These are phyloP conservation scores for Ailurus styani DNA, from an alignment of 2,113 vertebrate genomes.

Conservation along the genomic window DNA sequence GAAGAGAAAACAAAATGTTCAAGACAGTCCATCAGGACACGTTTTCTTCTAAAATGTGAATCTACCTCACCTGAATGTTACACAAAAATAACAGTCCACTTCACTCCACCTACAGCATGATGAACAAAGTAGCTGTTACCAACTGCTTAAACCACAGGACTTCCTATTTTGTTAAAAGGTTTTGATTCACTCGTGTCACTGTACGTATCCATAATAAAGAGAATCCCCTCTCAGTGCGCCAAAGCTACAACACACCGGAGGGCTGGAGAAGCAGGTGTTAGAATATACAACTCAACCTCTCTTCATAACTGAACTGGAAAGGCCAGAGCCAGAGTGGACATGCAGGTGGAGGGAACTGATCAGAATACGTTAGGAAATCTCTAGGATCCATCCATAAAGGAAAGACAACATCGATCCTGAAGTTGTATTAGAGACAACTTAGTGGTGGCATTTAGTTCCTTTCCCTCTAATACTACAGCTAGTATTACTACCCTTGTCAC, in stretches of 20 bases:
- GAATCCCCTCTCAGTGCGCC: background rate
- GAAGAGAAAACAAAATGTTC: background rate
- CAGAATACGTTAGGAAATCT: background rate
- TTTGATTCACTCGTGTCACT: background rate
- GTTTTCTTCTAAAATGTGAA: background rate
- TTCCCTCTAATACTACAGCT: background rate
- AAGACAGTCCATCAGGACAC: background rate
- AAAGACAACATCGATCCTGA: background rate
- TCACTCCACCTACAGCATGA: background rate
- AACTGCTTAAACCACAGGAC: background rate
- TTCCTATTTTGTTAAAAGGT: background rate
- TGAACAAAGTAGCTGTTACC: background rate
- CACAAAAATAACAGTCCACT: background rate
- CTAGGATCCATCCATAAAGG: background rate
- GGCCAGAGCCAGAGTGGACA: background rate
- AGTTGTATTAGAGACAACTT: background rate
- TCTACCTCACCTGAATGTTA: background rate
- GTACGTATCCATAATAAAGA: background rate
- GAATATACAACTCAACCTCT: background rate
- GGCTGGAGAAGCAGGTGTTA: background rate
- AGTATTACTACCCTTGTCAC: background rate
- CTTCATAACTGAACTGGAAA: background rate
- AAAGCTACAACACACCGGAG: background rate
- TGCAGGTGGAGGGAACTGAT: background rate
- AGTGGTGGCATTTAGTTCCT: background rate